Conservation (phyloP, 2,888 invertebrate species). For the Gibbula magus region DNA sequence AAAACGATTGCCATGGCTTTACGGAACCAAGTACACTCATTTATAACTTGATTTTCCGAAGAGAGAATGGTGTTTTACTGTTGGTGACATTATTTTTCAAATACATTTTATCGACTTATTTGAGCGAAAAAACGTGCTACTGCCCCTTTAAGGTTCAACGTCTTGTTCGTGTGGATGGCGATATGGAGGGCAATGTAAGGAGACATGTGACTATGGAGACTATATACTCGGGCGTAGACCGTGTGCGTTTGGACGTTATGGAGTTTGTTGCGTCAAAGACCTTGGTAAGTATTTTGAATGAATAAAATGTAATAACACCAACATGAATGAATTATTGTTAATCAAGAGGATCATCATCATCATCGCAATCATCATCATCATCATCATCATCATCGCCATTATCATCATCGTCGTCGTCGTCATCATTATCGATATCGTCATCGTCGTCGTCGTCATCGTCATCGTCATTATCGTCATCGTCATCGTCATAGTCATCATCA, state of each 20-base stretch:
- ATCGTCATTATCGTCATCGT: not conserved
- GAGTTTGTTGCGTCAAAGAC: not conserved
- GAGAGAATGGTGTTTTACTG: too few species aligned
- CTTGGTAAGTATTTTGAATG: not conserved
- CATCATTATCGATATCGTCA: not conserved
- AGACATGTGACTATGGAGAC: slow-evolving; percentile 9
- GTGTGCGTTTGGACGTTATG: not conserved
- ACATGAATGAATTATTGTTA: too few species aligned
- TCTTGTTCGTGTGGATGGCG: not conserved
- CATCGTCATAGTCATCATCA: too few species aligned
- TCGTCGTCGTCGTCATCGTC: not conserved
- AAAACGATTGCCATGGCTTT: too few species aligned
- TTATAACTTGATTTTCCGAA: too few species aligned
- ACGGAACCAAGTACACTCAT: too few species aligned
- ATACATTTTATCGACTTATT: too few species aligned
- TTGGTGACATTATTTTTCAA: too few species aligned
- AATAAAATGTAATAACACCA: too few species aligned
- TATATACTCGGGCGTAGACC: not conserved
- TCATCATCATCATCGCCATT: not conserved
- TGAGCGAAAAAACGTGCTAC: too few species aligned
- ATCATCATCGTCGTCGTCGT: not conserved
- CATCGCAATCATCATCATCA: not conserved
- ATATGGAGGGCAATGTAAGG: slow-evolving; percentile 7
- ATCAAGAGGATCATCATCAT: not conserved
- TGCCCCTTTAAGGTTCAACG: too few species aligned